Percentiles rank a stretch among this genome's conserved stretches.
Evolutionary conservation across 92 coral and sea anemone species (phyloP).

Genomic region (Bergia puertoricense): DNA sequence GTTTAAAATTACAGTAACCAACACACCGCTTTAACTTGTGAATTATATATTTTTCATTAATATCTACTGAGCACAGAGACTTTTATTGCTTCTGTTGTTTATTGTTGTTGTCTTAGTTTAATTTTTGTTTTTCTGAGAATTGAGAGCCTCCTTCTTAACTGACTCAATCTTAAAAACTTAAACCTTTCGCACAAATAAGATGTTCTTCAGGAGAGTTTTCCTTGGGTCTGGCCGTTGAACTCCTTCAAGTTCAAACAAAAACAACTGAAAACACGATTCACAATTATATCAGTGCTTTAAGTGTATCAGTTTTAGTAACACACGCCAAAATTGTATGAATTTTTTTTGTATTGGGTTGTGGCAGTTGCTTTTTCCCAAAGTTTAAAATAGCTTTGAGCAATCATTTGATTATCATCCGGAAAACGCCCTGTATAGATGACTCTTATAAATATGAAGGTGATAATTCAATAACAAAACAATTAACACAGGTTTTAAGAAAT

Average conservation of each 20-base stretch:
- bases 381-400: not conserved
- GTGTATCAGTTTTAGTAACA: not conserved
- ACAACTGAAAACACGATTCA: too few species aligned
- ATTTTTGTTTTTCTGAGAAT: too few species aligned
- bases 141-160: too few species aligned
- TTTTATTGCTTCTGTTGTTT: not conserved
- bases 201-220: too few species aligned
- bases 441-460: not conserved
- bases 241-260: not conserved
- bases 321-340: not conserved
- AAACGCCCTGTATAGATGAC: not conserved
- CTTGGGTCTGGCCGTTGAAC: not conserved
- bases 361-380: not conserved
- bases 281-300: not conserved
- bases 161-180: too few species aligned
- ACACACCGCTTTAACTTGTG: too few species aligned
- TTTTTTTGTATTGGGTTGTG: not conserved
- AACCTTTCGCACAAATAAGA: too few species aligned
- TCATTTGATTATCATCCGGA: conserved; percentile 21
- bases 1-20: too few species aligned
- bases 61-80: too few species aligned
- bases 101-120: not conserved
- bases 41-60: too few species aligned
- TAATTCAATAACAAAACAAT: conserved; percentile 36
- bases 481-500: conserved; percentile 19